Percentiles rank a stretch among this genome's conserved stretches.
Conservation (phyloP, 2,888 invertebrate species). For the Acanthosepion pharaonis region DNA sequence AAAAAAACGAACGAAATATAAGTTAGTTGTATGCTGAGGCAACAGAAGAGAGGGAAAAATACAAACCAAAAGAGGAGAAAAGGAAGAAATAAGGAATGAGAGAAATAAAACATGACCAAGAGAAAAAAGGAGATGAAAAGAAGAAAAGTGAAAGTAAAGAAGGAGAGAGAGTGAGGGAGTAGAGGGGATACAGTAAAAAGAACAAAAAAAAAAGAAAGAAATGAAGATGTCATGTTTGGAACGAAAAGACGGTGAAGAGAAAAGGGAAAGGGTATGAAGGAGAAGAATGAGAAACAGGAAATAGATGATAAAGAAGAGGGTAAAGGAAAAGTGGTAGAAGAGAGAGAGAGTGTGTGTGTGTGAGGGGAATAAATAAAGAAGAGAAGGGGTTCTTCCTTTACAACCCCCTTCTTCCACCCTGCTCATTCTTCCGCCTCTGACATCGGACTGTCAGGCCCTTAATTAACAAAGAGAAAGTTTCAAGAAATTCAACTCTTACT, state of each 20-base stretch:
- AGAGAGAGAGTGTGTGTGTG: too few species aligned
- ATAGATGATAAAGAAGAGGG: not conserved
- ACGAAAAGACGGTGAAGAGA: too few species aligned
- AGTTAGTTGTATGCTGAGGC: too few species aligned
- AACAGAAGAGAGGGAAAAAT: not conserved
- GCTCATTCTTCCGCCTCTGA: not conserved
- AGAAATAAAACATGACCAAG: not conserved
- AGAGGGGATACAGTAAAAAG: too few species aligned
- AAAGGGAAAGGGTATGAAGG: too few species aligned
- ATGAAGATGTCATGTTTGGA: too few species aligned
- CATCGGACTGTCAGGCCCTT: not conserved
- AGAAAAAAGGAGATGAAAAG: not conserved
- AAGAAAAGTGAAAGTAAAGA: too few species aligned
- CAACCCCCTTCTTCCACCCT: not conserved
- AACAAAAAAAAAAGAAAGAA: too few species aligned
- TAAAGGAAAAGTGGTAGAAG: not conserved
- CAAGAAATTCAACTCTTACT: not conserved
- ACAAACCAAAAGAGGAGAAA: not conserved
- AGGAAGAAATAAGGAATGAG: not conserved
- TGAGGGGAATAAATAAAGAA: not conserved
- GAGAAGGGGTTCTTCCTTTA: too few species aligned
- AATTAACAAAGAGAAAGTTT: not conserved
- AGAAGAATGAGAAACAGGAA: not conserved
- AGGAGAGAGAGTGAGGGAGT: too few species aligned
- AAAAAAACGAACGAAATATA: too few species aligned